Percentiles rank a stretch among this genome's conserved stretches.
Evolutionary conservation across 1,140 invertebrate species (phyloP).

Genomic region (Conus betulinus): DNA sequence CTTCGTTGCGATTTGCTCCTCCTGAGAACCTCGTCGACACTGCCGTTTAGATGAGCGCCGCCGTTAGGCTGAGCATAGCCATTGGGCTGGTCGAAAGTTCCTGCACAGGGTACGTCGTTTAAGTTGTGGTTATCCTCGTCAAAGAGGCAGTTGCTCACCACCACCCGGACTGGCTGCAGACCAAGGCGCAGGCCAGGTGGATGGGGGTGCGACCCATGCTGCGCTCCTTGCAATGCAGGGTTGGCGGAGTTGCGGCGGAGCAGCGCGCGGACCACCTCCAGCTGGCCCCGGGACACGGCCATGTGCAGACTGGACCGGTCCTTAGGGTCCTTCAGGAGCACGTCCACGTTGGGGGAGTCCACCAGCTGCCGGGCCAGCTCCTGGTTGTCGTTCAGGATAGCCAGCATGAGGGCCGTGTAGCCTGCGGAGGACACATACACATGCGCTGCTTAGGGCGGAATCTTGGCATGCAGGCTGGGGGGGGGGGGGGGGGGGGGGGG

Average conservation of each 20-base stretch:
- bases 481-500: too few relatives aligned
- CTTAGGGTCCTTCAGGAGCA: constrained; percentile 51
- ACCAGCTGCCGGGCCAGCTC: constrained; percentile 57
- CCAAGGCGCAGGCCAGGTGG: constrained; percentile 61
- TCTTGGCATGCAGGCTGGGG: too few relatives aligned
- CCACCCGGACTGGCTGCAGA: constrained; percentile 21
- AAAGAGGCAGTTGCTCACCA: background rate
- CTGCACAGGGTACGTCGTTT: too few relatives aligned
- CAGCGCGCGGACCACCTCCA: constrained; percentile 59
- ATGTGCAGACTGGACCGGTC: constrained; percentile 60
- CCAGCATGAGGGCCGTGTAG: constrained; percentile 58
- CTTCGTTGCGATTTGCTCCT: too few relatives aligned
- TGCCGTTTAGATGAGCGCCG: too few relatives aligned
- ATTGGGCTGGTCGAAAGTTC: too few relatives aligned
- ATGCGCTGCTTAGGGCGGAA: too few relatives aligned
- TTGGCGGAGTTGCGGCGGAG: constrained; percentile 60
- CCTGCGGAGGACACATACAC: constrained; percentile 31
- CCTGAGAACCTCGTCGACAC: too few relatives aligned
- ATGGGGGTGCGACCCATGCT: constrained; percentile 64
- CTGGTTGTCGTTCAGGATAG: constrained; percentile 61
- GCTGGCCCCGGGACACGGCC: constrained; percentile 49
- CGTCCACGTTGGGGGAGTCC: constrained; percentile 57
- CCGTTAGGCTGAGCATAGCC: too few relatives aligned
- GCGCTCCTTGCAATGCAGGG: constrained; percentile 65
- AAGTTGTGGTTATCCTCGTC: too few relatives aligned